phyloP scores from a whole-genome alignment of 2,113 vertebrate species.

The Trochalopteron elliotii region DNA sequence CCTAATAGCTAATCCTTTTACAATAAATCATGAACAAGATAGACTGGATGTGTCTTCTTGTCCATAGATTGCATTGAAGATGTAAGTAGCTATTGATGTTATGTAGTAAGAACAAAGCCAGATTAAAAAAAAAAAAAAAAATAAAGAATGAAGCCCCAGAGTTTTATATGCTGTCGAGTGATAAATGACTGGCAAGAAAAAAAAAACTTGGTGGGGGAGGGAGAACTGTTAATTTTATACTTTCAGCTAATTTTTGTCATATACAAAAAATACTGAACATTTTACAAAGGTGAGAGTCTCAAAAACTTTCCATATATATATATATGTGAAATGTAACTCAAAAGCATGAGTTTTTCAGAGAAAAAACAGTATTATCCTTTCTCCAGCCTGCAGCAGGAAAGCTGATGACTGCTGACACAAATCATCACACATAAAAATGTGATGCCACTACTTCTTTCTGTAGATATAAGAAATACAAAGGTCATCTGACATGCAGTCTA shows the following conservation, averaged over 20 bases:
- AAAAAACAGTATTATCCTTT: not conserved
- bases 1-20: not conserved
- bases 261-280: not conserved
- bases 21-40: conserved; percentile 17
- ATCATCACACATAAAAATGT: not conserved
- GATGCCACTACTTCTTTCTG: not conserved
- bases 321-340: not conserved
- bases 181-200: not conserved
- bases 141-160: not conserved
- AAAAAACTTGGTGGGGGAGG: not conserved
- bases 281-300: not conserved
- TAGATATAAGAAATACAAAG: not conserved
- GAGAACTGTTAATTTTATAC: not conserved
- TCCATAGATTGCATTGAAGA: not conserved
- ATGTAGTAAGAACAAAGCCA: not conserved
- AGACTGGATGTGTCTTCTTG: not conserved
- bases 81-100: conserved; percentile 28
- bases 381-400: not conserved
- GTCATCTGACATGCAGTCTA: not conserved
- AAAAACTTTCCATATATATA: not conserved
- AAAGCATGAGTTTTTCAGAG: not conserved
- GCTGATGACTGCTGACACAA: not conserved
- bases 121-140: not conserved
- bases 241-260: not conserved
- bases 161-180: not conserved